These are phyloP conservation scores for Agonopterix heracliana DNA, from an alignment of 2,888 invertebrate species.

Conservation along the genomic window DNA sequence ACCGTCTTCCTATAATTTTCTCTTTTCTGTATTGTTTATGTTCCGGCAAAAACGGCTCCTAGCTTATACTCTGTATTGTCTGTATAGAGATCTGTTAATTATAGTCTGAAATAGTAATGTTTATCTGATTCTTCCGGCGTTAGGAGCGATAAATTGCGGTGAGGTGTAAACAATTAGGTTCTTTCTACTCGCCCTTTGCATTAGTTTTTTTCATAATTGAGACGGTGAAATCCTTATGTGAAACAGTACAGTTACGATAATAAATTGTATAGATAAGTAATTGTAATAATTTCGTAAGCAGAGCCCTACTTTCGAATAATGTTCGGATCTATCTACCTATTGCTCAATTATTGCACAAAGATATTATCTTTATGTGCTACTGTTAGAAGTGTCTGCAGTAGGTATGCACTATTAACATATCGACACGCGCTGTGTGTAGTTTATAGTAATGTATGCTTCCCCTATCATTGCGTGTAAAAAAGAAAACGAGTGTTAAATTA, in stretches of 20 bases:
- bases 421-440: constrained; percentile 3
- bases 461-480: constrained; percentile 17
- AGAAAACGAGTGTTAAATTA: constrained; percentile 35
- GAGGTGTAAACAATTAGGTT: constrained; percentile 34
- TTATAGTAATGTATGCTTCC: constrained; percentile 6
- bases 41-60: not conserved
- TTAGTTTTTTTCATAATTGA: constrained; percentile 17
- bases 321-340: constrained; percentile 22
- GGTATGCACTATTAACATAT: constrained; percentile 20
- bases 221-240: constrained; percentile 12
- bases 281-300: constrained; percentile 20
- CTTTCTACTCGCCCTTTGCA: constrained; percentile 25
- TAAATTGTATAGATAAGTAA: not conserved
- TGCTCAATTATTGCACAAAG: constrained; percentile 34
- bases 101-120: constrained; percentile 43
- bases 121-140: constrained; percentile 52
- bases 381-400: constrained; percentile 17
- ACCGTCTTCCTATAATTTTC: not conserved
- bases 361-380: constrained; percentile 15
- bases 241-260: constrained; percentile 7
- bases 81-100: constrained; percentile 40
- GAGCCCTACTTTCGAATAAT: constrained; percentile 23
- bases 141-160: constrained; percentile 41
- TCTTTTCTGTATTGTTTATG: not conserved
- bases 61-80: constrained; percentile 10